Base-by-base conservation (phyloP, 2,113 vertebrate genomes). In the Helogale parvula region DNA sequence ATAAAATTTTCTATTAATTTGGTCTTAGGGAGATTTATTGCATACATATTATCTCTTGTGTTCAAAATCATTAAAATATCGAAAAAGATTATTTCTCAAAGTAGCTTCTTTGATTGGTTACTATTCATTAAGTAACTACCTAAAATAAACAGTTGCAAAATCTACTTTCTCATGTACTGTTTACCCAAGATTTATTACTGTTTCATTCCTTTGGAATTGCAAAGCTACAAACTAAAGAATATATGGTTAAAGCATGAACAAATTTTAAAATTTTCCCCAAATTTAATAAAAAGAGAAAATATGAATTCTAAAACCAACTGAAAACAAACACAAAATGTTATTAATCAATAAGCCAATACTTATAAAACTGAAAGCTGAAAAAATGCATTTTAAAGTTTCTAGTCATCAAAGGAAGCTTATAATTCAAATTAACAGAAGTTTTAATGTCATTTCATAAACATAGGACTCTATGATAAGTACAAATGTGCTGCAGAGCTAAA, bases 11-110 rank as follows among this genome's bases (percentile, higher is more conserved):
- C 68, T 92, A 41, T 84, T 96, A 86, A 96, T 8, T 83, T 9
- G 3, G 10, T 74, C 33, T 97, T 27, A 41, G 16, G 23, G 2
- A 90, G 63, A 91, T 93, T 83, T 79, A 86, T 65, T 89, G 6
- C 14, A 60, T 13, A 69, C 4, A 45, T 89, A 71, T 82, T 97
- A 72, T 93, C 23, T 93, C 57, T 87, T 90, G 19, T 82, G 12
- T 60, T 94, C 11, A 81, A 85, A 93, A 85, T 95, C 65, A 83
- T 97, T 85, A 95, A 96, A 90, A 77, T 15, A 89, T 82, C 19
- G 93, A 23, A 90, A 83, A 82, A 95, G 45, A 92, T 93, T 90
- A 79, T 81, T 94, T 91, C 27, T 93, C 57, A 86, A 96, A 83
- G 89, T 68, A 80, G 4, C 19, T 74, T 76, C n/a, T 68, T 93